Evolutionary conservation across 2,888 invertebrate genomes (phyloP).

Genomic region (Resseliella maxima): DNA sequence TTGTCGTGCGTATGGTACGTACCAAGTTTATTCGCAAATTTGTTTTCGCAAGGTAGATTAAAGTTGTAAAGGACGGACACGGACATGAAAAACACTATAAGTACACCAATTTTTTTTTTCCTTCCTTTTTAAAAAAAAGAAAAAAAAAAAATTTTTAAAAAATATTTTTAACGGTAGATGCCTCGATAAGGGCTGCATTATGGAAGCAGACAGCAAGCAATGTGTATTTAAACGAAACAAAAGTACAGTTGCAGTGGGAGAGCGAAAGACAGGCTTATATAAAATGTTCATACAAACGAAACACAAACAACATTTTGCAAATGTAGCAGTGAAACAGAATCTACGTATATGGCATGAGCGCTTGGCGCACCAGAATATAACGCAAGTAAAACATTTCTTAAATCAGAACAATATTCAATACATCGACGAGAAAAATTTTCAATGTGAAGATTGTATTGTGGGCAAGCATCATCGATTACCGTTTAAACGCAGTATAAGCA

Average conservation of each 20-base stretch:
- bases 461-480: slow-evolving; percentile 61
- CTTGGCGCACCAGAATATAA: slow-evolving; percentile 58
- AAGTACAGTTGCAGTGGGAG: slow-evolving; percentile 25
- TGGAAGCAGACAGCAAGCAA: slow-evolving; percentile 56
- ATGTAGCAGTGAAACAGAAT: background rate
- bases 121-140: too few relatives aligned
- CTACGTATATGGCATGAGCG: slow-evolving; percentile 58
- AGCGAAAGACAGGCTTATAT: slow-evolving; percentile 54
- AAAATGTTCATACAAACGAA: slow-evolving; percentile 22
- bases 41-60: slow-evolving; percentile 58
- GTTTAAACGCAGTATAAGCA: slow-evolving; percentile 59
- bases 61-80: too few relatives aligned
- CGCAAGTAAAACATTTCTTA: slow-evolving; percentile 56
- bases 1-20: slow-evolving; percentile 57
- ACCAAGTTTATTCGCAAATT: slow-evolving; percentile 57
- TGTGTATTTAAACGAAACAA: slow-evolving; percentile 56
- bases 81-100: too few relatives aligned
- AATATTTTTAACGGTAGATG: too few relatives aligned
- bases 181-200: slow-evolving; percentile 57
- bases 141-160: too few relatives aligned
- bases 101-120: too few relatives aligned
- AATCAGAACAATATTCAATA: slow-evolving; percentile 56
- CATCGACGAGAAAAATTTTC: slow-evolving; percentile 49
- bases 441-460: slow-evolving; percentile 58
- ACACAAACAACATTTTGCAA: background rate